Conservation (phyloP, 35 echinoderm and acorn worm species). For the Apostichopus parvimensis region DNA sequence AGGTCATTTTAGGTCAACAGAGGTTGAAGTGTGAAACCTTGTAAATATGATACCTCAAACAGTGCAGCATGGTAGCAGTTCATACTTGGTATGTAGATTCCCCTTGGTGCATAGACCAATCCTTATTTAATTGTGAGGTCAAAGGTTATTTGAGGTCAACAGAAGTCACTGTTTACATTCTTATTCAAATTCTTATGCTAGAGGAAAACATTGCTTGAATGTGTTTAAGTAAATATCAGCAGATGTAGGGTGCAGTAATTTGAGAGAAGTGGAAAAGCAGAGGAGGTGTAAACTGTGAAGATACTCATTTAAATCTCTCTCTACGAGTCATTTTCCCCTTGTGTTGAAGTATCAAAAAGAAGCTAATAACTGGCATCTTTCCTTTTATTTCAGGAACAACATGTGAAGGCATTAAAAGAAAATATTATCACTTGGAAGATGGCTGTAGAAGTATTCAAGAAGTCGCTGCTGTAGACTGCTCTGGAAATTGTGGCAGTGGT, state of each 20-base stretch:
- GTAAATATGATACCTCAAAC: too few relatives aligned
- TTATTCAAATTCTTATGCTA: not conserved
- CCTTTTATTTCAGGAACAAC: constrained; percentile 64
- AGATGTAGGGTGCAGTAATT: not conserved
- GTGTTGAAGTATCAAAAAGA: not conserved
- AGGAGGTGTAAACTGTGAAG: too few relatives aligned
- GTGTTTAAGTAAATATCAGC: not conserved
- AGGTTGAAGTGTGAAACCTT: too few relatives aligned
- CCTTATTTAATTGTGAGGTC: too few relatives aligned
- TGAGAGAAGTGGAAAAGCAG: not conserved
- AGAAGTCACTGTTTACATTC: not conserved
- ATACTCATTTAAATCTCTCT: not conserved
- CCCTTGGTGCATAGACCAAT: too few relatives aligned
- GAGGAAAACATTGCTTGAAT: not conserved
- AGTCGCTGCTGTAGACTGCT: constrained; percentile 56
- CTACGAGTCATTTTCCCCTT: not conserved
- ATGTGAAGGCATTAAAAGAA: constrained; percentile 57
- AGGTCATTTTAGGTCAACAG: too few relatives aligned
- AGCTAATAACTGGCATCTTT: too few relatives aligned
- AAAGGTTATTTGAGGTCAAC: too few relatives aligned
- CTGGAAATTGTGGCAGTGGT: constrained; percentile 72
- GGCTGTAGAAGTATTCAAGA: constrained; percentile 65
- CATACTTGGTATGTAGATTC: too few relatives aligned
- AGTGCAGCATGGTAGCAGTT: too few relatives aligned
- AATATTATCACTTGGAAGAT: constrained; percentile 45